phyloP scores from a whole-genome alignment of 1,140 invertebrate species.

The Penaeus chinensis region DNA sequence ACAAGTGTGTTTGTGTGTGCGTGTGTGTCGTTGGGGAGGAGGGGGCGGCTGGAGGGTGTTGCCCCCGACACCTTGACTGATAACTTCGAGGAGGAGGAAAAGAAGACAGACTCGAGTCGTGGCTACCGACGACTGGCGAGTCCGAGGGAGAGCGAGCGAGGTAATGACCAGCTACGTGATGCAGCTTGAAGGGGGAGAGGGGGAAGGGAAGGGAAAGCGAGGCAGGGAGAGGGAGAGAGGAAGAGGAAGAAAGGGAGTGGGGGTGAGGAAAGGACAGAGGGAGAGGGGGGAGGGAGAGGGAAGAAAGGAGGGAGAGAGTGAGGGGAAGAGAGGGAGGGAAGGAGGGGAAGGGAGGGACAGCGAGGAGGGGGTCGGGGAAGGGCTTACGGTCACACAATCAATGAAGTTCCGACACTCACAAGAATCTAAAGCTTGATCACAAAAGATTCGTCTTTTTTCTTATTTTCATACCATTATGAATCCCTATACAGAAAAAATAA shows the following conservation, averaged over 20 bases:
- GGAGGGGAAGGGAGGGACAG: not conserved
- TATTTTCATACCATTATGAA: no score
- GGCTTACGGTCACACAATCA: conserved; percentile 13
- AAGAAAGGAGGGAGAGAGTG: not conserved
- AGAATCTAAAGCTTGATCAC: no score
- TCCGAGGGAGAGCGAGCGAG: not conserved
- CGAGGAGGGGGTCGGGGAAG: not conserved
- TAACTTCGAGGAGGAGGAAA: no score
- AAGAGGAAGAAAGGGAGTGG: not conserved
- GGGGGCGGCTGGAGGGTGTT: no score
- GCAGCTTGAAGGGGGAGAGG: not conserved
- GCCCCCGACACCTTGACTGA: no score
- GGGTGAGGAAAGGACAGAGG: not conserved
- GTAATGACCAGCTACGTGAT: not conserved
- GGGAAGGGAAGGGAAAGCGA: not conserved
- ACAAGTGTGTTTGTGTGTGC: conserved; percentile 25
- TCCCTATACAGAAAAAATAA: no score
- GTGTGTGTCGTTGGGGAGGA: not conserved
- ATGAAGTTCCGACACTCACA: no score
- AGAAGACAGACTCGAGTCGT: no score
- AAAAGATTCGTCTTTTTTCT: no score
- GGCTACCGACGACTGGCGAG: no score
- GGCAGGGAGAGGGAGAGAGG: not conserved
- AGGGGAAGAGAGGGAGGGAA: not conserved
- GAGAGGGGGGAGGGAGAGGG: not conserved